Evolutionary conservation across 2,888 invertebrate species (phyloP).

Genomic region (Drosophila demipolita): DNA sequence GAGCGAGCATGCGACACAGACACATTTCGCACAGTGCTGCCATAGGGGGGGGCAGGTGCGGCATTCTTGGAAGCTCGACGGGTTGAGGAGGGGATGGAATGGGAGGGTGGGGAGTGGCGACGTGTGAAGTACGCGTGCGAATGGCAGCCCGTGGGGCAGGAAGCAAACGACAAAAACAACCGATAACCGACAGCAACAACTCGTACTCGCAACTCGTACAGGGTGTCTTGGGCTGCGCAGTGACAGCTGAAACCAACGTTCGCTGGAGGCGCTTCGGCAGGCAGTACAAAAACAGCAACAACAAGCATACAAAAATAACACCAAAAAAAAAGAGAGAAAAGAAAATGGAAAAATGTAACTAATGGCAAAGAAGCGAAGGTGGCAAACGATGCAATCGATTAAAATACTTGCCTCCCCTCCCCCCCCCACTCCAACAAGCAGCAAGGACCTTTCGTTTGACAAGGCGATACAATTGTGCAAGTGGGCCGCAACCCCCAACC

Average conservation of each 20-base stretch:
- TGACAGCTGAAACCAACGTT: constrained; percentile 43
- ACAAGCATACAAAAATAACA: background rate
- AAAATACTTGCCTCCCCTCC: constrained; percentile 48
- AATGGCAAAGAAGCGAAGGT: constrained; percentile 58
- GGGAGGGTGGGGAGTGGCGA: constrained; percentile 27
- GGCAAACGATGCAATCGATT: constrained; percentile 62
- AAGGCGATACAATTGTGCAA: constrained; percentile 66
- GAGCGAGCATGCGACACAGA: constrained; percentile 72
- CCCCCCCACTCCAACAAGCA: constrained; percentile 24
- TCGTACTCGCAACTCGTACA: constrained; percentile 37
- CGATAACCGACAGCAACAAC: constrained; percentile 25
- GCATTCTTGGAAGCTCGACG: background rate
- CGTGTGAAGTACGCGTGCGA: constrained; percentile 75
- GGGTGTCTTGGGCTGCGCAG: constrained; percentile 61
- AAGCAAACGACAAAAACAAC: constrained; percentile 34
- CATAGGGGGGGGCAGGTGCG: background rate
- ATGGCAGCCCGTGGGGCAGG: constrained; percentile 68
- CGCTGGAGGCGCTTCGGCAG: constrained; percentile 29
- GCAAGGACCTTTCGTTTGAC: constrained; percentile 57
- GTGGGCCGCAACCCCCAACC: constrained; percentile 9
- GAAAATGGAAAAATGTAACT: constrained; percentile 52
- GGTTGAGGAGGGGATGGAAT: background rate
- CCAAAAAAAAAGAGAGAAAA: constrained; percentile 3
- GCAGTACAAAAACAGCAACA: background rate
- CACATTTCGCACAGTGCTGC: constrained; percentile 43